These are phyloP conservation scores for Volucella inanis DNA, from an alignment of 2,888 invertebrate species.

Conservation along the genomic window DNA sequence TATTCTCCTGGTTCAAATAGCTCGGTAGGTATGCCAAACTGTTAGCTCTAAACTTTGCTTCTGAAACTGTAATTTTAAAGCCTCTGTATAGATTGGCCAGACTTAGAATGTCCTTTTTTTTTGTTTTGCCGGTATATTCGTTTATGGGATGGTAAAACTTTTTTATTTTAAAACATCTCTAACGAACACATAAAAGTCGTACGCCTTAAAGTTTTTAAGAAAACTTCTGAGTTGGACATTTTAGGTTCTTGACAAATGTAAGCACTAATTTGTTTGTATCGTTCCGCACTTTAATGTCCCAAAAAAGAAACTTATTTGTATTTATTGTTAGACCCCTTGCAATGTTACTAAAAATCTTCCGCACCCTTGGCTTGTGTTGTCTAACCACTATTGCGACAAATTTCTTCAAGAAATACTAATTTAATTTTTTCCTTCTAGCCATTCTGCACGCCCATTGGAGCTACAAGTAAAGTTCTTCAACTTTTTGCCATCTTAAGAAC, in stretches of 20 bases:
- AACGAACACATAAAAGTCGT: too few species aligned
- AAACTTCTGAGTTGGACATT: too few species aligned
- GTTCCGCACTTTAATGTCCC: not conserved
- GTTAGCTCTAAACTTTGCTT: too few species aligned
- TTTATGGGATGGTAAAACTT: too few species aligned
- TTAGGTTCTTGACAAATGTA: not conserved
- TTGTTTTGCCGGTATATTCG: too few species aligned
- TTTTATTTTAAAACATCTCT: too few species aligned
- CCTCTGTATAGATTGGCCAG: too few species aligned
- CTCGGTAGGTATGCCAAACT: too few species aligned
- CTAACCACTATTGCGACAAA: not conserved
- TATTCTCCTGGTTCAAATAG: too few species aligned
- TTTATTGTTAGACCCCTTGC: not conserved
- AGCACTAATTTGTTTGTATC: not conserved
- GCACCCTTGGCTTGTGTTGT: constrained; percentile 4
- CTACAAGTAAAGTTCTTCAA: constrained; percentile 92
- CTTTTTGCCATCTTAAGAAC: constrained; percentile 88
- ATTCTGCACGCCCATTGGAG: constrained; percentile 87
- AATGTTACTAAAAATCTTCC: not conserved
- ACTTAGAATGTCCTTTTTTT: too few species aligned
- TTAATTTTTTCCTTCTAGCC: constrained; percentile 78
- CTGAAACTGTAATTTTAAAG: too few species aligned
- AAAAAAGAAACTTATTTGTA: not conserved
- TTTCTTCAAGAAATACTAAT: not conserved
- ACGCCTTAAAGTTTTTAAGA: too few species aligned